Base-by-base conservation (phyloP, 1,140 invertebrate genomes). In the Scaptodrosophila lebanonensis region DNA sequence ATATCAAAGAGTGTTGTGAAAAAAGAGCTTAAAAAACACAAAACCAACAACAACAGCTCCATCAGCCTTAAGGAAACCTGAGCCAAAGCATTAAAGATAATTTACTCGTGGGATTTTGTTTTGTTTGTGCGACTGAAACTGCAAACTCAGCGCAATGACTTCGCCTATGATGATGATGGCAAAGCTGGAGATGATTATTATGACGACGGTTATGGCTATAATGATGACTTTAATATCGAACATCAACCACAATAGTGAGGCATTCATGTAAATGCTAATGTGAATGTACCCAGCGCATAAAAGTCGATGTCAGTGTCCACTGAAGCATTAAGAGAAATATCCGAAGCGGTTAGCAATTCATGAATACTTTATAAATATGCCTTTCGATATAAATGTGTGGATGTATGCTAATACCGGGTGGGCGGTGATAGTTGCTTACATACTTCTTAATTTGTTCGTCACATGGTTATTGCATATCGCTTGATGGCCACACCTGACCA, bases 71-170 rank as follows among this genome's bases (percentile, higher is more conserved):
- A n/a, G 63, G 73, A 63, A 71, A 75, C 71, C 62, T 33, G 72
- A 76, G 50, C 25, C 43, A 64, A 65, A 65, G 51, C 60, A 65
- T 59, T 64, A 53, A 45, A 66, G 73, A 72, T 77, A 79, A 77
- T 72, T 73, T 57, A 79, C 59, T 77, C 73, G 73, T 77, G 73
- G 56, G 73, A 77, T 43, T 66, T 60, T 57, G 27, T 68, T n/a
- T 60, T 47, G 40, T 38, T 66, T 64, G 50, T 48, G 38, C 56
- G 64, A 45, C 51, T 38, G 45, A n/a, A 66, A 70, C 53, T 75
- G 71, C 71, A 67, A 57, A 73, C 68, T 65, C 56, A 68, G 75
- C 73, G 53, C 75, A 77, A 73, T 79, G 72, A 77, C 72, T 77
- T 65, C 30, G 18, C 32, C 32, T 30, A 20, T 33, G 27, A 1